Conservation (phyloP, 2,113 vertebrate genomes). For the Tor tambroides region DNA sequence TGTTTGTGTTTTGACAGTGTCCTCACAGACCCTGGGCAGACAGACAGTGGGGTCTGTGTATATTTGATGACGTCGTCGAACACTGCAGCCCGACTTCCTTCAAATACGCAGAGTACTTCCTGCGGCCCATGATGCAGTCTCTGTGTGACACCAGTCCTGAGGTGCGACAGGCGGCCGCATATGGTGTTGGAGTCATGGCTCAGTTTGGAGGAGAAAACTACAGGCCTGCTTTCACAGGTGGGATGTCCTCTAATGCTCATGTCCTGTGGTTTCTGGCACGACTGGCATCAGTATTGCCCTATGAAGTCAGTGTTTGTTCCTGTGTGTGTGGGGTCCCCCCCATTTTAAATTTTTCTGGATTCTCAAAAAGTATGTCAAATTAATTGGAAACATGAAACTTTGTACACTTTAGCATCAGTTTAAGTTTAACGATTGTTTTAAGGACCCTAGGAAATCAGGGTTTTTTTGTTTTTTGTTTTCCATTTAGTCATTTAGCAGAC, state of each 20-base stretch:
- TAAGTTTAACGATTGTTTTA: too few relatives aligned
- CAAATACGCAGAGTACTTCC: constrained; percentile 93
- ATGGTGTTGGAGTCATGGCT: constrained; percentile 95
- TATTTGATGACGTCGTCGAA: constrained; percentile 96
- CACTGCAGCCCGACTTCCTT: constrained; percentile 97
- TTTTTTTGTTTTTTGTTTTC: too few relatives aligned
- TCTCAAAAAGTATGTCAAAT: too few relatives aligned
- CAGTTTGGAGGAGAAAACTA: constrained; percentile 94
- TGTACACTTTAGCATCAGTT: too few relatives aligned
- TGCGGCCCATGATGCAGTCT: constrained; percentile 90
- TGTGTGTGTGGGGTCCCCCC: too few relatives aligned
- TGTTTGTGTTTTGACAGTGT: too few relatives aligned
- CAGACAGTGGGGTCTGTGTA: constrained; percentile 96
- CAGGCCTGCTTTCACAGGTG: constrained; percentile 93
- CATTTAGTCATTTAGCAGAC: too few relatives aligned
- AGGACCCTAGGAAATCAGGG: too few relatives aligned
- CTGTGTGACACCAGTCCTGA: constrained; percentile 92
- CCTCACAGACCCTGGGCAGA: constrained; percentile 95
- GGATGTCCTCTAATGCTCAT: too few relatives aligned
- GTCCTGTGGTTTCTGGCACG: too few relatives aligned
- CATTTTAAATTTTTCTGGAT: too few relatives aligned
- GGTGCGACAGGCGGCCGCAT: constrained; percentile 94
- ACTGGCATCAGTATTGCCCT: not conserved
- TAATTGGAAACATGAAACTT: too few relatives aligned
- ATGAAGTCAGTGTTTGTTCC: not conserved